A percentile compares a stretch with the other conserved stretches of the same genome.
Evolutionary conservation across 1,140 invertebrate species (phyloP).

Genomic region (Limonius californicus): DNA sequence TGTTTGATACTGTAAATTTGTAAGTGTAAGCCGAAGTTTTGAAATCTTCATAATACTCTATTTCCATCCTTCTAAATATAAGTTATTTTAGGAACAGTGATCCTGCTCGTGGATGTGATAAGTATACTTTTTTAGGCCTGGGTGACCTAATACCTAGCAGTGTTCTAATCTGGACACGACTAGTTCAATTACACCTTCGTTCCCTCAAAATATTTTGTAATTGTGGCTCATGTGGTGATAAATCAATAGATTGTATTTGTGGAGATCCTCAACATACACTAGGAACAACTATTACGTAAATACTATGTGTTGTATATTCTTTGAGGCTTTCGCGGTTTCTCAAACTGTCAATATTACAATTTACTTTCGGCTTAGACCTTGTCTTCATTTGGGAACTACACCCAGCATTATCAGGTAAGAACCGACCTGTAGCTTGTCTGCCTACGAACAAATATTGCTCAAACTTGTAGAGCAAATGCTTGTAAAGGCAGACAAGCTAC

Average conservation of each 20-base stretch:
- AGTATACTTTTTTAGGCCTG: slow-evolving; percentile 6
- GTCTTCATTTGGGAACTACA: too few relatives aligned
- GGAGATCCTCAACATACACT: background rate
- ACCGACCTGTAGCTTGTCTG: too few relatives aligned
- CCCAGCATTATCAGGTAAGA: too few relatives aligned
- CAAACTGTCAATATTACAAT: too few relatives aligned
- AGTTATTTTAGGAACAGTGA: background rate
- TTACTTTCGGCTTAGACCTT: too few relatives aligned
- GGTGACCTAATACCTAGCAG: background rate
- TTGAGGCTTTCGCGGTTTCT: too few relatives aligned
- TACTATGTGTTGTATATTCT: too few relatives aligned
- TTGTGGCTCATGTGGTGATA: background rate
- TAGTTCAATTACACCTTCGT: background rate
- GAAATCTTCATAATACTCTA: background rate
- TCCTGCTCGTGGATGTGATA: background rate
- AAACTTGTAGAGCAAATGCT: too few relatives aligned
- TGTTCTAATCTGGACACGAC: slow-evolving; percentile 1
- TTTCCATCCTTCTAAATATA: too few relatives aligned
- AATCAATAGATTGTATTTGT: background rate
- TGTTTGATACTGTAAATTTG: slow-evolving; percentile 16
- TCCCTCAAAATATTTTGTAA: slow-evolving; percentile 10
- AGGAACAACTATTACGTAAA: background rate
- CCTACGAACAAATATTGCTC: too few relatives aligned
- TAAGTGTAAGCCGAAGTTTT: too few relatives aligned
- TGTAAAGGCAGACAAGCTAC: too few relatives aligned